Conservation (phyloP, 1,140 invertebrate species). For the Subanguina moxae region DNA sequence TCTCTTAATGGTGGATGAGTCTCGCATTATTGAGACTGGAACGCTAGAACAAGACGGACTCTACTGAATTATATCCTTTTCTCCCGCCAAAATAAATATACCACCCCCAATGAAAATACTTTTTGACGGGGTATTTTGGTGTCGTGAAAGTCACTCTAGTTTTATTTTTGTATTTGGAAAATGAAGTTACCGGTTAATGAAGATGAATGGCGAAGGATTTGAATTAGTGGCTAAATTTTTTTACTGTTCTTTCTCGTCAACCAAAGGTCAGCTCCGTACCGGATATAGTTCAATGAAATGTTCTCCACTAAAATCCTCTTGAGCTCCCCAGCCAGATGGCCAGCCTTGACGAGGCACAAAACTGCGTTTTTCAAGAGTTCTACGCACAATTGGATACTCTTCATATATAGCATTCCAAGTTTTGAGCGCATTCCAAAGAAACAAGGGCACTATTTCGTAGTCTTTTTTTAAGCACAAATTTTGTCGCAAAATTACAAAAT, state of each 20-base stretch:
- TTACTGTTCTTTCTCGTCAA: too few relatives aligned
- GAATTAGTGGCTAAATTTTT: conserved; percentile 1
- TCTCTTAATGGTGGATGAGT: too few relatives aligned
- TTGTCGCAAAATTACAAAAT: background rate
- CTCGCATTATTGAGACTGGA: too few relatives aligned
- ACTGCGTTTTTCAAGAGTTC: background rate
- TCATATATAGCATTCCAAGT: background rate
- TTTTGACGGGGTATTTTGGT: too few relatives aligned
- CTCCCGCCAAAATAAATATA: too few relatives aligned
- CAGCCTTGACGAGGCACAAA: background rate
- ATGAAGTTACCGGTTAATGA: background rate
- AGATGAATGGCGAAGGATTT: conserved; percentile 6
- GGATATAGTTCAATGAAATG: conserved; percentile 17
- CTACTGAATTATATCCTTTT: too few relatives aligned
- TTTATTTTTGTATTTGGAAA: too few relatives aligned
- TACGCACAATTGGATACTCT: background rate
- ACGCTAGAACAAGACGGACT: too few relatives aligned
- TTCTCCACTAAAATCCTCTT: conserved; percentile 1
- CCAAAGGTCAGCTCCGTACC: too few relatives aligned
- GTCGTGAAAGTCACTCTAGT: too few relatives aligned
- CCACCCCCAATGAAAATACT: too few relatives aligned
- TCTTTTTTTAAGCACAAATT: background rate
- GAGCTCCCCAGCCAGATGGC: background rate
- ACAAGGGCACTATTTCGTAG: conserved; percentile 4
- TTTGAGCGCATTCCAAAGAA: background rate